phyloP scores from a whole-genome alignment of 2,888 invertebrate genomes.

The Artemia sinica region DNA sequence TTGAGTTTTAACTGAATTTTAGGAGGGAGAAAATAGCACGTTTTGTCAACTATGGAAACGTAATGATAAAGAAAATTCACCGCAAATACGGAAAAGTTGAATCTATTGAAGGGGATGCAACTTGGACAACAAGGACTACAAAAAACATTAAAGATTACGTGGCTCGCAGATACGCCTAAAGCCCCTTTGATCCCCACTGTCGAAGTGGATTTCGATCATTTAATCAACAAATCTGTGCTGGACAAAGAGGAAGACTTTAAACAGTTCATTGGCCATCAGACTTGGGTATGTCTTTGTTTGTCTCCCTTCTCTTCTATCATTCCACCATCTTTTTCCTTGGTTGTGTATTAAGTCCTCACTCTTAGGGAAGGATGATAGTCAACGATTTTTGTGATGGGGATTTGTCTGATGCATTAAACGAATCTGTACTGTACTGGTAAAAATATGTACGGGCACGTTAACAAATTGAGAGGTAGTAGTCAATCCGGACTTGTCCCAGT shows the following conservation, averaged over 20 bases:
- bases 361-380: too few species aligned
- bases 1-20: background rate
- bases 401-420: too few species aligned
- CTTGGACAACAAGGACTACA: slow-evolving; percentile 84
- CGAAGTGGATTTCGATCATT: slow-evolving; percentile 85
- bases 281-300: slow-evolving; percentile 44
- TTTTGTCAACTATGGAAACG: slow-evolving; percentile 97
- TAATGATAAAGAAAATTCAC: slow-evolving; percentile 58
- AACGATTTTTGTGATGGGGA: too few species aligned
- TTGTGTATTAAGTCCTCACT: too few species aligned
- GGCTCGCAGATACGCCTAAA: slow-evolving; percentile 52
- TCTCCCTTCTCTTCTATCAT: too few species aligned
- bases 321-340: too few species aligned
- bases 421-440: too few species aligned
- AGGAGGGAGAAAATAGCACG: slow-evolving; percentile 74
- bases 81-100: slow-evolving; percentile 40
- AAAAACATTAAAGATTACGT: slow-evolving; percentile 93
- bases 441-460: too few species aligned
- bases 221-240: slow-evolving; percentile 77
- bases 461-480: too few species aligned
- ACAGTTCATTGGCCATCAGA: slow-evolving; percentile 59
- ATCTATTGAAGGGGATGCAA: slow-evolving; percentile 56
- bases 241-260: slow-evolving; percentile 97
- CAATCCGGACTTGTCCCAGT: too few species aligned
- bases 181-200: slow-evolving; percentile 49